phyloP scores from a whole-genome alignment of 1,140 invertebrate genomes.

The Orchesella cincta region DNA sequence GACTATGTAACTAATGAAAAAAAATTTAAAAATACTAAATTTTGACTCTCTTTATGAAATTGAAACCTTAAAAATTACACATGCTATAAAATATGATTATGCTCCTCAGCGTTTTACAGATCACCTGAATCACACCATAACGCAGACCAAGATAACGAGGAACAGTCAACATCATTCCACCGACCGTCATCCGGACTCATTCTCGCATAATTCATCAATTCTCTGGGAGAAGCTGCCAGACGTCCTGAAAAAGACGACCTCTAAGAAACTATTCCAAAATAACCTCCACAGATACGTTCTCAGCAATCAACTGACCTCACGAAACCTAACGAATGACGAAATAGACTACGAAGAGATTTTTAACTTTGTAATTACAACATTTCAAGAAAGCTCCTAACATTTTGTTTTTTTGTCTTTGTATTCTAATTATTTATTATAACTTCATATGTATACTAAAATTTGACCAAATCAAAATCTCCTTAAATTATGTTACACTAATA shows the following conservation, averaged over 20 bases:
- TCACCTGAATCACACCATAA: not conserved
- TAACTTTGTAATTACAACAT: not conserved
- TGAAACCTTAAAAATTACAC: not conserved
- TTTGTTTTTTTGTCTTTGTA: too few relatives aligned
- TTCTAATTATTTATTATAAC: too few relatives aligned
- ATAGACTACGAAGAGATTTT: not conserved
- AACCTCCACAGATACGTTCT: not conserved
- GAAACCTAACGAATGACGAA: not conserved
- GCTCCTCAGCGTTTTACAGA: not conserved
- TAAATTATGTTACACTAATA: too few relatives aligned
- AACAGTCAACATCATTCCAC: not conserved
- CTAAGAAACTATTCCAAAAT: not conserved
- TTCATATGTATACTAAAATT: too few relatives aligned
- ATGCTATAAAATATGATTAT: not conserved
- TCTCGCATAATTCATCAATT: not conserved
- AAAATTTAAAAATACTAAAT: not conserved
- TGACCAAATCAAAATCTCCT: too few relatives aligned
- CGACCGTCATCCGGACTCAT: not conserved
- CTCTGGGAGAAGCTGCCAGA: not conserved
- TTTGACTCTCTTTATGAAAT: not conserved
- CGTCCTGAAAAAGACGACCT: not conserved
- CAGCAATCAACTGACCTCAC: not conserved
- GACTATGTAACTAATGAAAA: not conserved
- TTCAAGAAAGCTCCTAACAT: too few relatives aligned
- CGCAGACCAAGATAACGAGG: not conserved